Percentiles rank a stretch among this genome's conserved stretches.
Conservation (phyloP, 2,113 vertebrate genomes). For the Coptodon bakossiorum region DNA sequence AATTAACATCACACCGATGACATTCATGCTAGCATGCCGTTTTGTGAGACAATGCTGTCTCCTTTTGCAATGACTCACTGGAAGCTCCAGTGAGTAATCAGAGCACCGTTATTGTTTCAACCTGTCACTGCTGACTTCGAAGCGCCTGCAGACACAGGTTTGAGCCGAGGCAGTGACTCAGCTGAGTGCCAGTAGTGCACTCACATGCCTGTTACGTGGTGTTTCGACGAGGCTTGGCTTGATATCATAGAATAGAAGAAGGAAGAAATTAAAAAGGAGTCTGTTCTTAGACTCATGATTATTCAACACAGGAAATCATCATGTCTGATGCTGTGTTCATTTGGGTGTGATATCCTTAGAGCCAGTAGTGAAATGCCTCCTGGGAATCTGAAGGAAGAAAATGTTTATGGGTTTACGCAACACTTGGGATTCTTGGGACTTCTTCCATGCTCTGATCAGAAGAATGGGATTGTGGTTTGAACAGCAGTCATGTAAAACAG, state of each 20-base stretch:
- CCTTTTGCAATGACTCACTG: slow-evolving; percentile 61
- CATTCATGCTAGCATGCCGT: background rate
- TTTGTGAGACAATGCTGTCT: slow-evolving; percentile 53
- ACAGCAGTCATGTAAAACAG: background rate
- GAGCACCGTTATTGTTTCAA: slow-evolving; percentile 58
- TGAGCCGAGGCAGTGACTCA: slow-evolving; percentile 49
- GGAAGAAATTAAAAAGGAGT: background rate
- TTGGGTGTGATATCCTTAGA: background rate
- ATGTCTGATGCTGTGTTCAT: background rate
- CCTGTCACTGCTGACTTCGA: slow-evolving; percentile 52
- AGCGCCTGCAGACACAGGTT: slow-evolving; percentile 60
- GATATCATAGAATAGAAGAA: background rate
- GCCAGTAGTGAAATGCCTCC: background rate
- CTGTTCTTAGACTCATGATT: background rate
- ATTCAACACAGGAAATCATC: slow-evolving; percentile 12
- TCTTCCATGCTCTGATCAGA: background rate
- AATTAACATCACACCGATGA: background rate
- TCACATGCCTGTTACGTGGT: slow-evolving; percentile 39
- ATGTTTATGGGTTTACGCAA: slow-evolving; percentile 11
- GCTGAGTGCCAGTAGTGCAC: slow-evolving; percentile 20
- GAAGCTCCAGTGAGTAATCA: slow-evolving; percentile 64
- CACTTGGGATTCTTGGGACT: slow-evolving; percentile 4
- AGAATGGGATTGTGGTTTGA: background rate
- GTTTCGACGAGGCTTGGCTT: background rate
- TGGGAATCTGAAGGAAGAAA: background rate